Evolutionary conservation across 2,797 vertebrate genomes (phyloP).

Genomic region (Sebastes aleutianus): DNA sequence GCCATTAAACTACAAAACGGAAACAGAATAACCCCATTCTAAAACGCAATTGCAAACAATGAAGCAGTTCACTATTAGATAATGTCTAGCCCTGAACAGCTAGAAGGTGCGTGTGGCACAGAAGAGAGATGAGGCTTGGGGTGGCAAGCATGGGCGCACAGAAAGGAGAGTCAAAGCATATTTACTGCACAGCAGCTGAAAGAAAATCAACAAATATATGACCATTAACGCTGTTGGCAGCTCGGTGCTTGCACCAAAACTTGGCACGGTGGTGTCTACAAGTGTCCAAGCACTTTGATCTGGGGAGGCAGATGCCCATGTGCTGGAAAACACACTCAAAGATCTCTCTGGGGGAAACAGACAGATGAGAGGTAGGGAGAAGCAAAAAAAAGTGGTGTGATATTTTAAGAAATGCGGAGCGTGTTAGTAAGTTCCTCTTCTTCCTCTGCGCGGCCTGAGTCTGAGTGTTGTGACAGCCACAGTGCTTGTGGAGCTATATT

Average conservation of each 20-base stretch:
- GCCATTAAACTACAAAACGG: conserved; percentile 34
- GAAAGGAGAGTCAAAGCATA: background rate
- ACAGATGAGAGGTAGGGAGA: conserved; percentile 20
- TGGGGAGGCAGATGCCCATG: conserved; percentile 13
- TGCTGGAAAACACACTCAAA: conserved; percentile 18
- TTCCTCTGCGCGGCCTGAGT: conserved; percentile 38
- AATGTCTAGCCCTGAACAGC: background rate
- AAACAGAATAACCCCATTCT: conserved; percentile 22
- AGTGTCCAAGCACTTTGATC: conserved; percentile 34
- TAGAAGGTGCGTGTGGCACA: background rate
- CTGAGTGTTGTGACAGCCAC: conserved; percentile 69
- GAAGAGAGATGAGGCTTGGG: background rate
- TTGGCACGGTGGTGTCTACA: conserved; percentile 47
- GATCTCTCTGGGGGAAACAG: conserved; percentile 7
- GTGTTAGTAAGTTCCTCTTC: conserved; percentile 63
- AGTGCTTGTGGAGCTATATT: conserved; percentile 60
- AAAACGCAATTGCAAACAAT: conserved; percentile 32
- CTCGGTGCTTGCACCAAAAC: conserved; percentile 47
- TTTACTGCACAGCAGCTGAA: conserved; percentile 21
- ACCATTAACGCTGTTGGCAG: conserved; percentile 55
- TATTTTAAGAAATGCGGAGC: conserved; percentile 61
- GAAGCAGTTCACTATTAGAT: conserved; percentile 19
- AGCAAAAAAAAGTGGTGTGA: conserved; percentile 35
- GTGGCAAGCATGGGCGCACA: background rate
- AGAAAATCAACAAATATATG: conserved; percentile 42